These are phyloP conservation scores for Diabrotica undecimpunctata DNA, from an alignment of 1,140 invertebrate species.

Conservation along the genomic window DNA sequence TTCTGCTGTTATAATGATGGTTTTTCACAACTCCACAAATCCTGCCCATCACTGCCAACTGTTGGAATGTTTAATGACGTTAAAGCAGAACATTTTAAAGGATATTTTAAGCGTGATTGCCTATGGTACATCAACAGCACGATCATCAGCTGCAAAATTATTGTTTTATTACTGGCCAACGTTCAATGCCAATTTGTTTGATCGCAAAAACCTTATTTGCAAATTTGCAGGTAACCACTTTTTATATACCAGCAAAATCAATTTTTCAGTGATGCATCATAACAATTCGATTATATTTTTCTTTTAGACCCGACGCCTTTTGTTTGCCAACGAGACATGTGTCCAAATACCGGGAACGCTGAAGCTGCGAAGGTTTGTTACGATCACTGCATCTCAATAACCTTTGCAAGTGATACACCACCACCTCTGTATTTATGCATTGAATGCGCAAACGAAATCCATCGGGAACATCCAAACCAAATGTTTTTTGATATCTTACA, in stretches of 20 bases:
- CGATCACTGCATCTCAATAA: constrained; percentile 81
- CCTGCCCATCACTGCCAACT: constrained; percentile 91
- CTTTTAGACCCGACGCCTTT: constrained; percentile 63
- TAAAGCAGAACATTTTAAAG: constrained; percentile 84
- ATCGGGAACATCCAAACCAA: constrained; percentile 76
- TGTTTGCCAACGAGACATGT: constrained; percentile 80
- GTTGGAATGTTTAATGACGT: constrained; percentile 89
- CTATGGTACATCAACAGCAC: constrained; percentile 88
- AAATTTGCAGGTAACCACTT: constrained; percentile 74
- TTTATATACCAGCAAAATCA: constrained; percentile 21
- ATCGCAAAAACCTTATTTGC: constrained; percentile 82
- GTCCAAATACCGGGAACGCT: constrained; percentile 75
- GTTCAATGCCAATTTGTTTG: constrained; percentile 89
- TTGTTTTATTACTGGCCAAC: constrained; percentile 99
- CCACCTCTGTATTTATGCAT: constrained; percentile 95
- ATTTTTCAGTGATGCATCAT: neutral
- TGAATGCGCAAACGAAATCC: constrained; percentile 92
- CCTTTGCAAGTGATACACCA: constrained; percentile 77
- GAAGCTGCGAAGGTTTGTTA: constrained; percentile 90
- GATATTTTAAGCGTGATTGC: constrained; percentile 95
- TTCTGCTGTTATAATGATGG: constrained; percentile 93
- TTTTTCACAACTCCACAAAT: constrained; percentile 93
- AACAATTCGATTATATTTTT: neutral
- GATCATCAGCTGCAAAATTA: constrained; percentile 90
- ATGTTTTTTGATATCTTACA: constrained; percentile 88